Base-by-base conservation (phyloP, 2,113 vertebrate genomes). In the Nesoenas mayeri region DNA sequence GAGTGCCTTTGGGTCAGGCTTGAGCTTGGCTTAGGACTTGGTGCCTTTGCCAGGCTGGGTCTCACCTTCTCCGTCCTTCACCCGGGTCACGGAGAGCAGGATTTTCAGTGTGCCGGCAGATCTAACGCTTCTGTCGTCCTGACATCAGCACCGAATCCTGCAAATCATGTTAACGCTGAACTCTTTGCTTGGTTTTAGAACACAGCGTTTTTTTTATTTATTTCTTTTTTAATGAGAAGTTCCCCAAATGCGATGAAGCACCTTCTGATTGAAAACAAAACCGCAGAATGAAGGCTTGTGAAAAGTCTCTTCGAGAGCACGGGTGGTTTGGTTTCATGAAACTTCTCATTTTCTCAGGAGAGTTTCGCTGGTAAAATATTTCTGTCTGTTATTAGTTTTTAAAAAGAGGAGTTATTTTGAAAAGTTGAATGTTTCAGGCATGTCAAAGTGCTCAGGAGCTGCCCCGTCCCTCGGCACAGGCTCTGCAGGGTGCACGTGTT, bases 381-480 rank as follows among this genome's bases (percentile, higher is more conserved):
- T 60, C 44, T 5, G 4, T 25, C 62, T 42, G 10, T 16, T 24
- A 16, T 4, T 38, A 13, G 58, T 79, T 47, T 34, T 15, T 3
- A 48, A 62, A 38, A n/a, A 36, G 21, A 51, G 32, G 6, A 21
- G 16, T 31, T 44, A 12, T 40, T 78, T 61, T 0, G 1, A 31
- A 18, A 47, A 28, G 25, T 4, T 5, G 50, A 38, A 2, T 9
- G 15, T 51, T 47, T 70, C 20, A 28, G 29, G 44, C 12, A 12
- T 1, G 6, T 16, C 25, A 15, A 31, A 75, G 71, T 10, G 32
- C 42, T 10, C 44, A 12, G 67, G 78, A 86, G 88, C 81, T 69
- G 60, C 69, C 81, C 64, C 38, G 1, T 60, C 61, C 81, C 50
- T 11, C 0, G 15, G 67, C 48, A 47, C 0, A 0, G 48, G 60